Base-by-base conservation (phyloP, 2,888 invertebrate species). In the Eucera pruinosa region DNA sequence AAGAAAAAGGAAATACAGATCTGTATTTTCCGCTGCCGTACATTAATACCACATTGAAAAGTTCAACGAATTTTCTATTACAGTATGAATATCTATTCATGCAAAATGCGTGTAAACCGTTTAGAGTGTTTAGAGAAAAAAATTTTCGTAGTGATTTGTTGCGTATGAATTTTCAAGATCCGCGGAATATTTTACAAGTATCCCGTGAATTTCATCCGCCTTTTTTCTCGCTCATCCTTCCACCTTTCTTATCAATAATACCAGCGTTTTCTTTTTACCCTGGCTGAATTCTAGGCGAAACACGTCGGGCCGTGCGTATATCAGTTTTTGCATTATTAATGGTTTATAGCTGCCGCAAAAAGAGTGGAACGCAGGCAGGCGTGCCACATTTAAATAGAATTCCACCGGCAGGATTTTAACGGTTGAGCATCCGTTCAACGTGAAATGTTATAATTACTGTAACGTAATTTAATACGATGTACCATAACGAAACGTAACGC, bases 291-390 rank as follows among this genome's bases (percentile, higher is more conserved):
- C 30, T 47, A 41, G 11, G 13, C 23, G 41, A 67, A 67, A 66
- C 27, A 70, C 9, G 39, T 33, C 39, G 47, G 47, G 55, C 7
- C 3, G n/a, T 15, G 30, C 15, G 55, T 33, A 48, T 70, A 67
- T 48, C 39, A n/a, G 41, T 48, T 54, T 30, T 57, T 66, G 67
- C 39, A 55, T 55, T 66, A 55, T 70, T 67, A 67, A 70, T 41
- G 47, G 47, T 25, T 55, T 67, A 25, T 57, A 39, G 41, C 30
- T 15, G 20, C 18, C 39, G 15, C 36, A 9, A 36, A 36, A 36
- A 36, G 36, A 6, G 36, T 11, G 36, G 36, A 36, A 11, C 36
- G 36, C 9, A 11, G 36, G 9, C 36, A 36, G 11, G 36, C 36
- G 36, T 36, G 36, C 36, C 36, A 1, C 36, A 27, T 41, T 52